Conservation (phyloP, 2,113 vertebrate species). For the Buteo buteo region DNA sequence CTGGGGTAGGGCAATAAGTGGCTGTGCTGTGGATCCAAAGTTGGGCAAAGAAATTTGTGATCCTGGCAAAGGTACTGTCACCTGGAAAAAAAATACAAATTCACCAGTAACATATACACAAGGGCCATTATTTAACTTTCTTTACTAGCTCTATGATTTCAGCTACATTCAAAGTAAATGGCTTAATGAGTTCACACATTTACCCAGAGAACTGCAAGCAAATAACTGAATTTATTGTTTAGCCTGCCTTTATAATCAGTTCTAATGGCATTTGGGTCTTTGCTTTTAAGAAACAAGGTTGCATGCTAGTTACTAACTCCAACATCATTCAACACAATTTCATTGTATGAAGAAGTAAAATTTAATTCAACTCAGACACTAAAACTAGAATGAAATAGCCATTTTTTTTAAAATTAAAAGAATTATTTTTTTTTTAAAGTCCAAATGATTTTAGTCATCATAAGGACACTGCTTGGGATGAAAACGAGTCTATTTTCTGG, state of each 20-base stretch:
- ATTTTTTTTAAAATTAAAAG: too few relatives aligned
- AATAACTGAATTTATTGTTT: not conserved
- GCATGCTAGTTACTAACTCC: not conserved
- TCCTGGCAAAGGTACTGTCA: constrained; percentile 89
- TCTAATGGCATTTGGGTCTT: not conserved
- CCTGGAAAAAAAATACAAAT: constrained; percentile 65
- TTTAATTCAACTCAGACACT: not conserved
- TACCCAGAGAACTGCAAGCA: not conserved
- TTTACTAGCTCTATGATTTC: not conserved
- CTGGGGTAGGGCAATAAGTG: constrained; percentile 89
- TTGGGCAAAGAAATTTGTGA: constrained; percentile 92
- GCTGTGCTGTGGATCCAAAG: constrained; percentile 93
- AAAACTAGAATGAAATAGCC: not conserved
- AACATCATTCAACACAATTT: not conserved
- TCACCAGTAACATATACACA: not conserved
- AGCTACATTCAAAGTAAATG: not conserved
- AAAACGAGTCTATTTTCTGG: not conserved
- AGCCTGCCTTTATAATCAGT: not conserved
- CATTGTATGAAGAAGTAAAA: not conserved
- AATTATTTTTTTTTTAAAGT: too few relatives aligned
- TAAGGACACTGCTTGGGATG: not conserved
- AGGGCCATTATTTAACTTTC: not conserved
- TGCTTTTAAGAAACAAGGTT: not conserved
- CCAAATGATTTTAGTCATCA: not conserved
- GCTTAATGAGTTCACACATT: not conserved